Evolutionary conservation across 1,140 invertebrate species (phyloP).

Genomic region (Andricus grossulariae): DNA sequence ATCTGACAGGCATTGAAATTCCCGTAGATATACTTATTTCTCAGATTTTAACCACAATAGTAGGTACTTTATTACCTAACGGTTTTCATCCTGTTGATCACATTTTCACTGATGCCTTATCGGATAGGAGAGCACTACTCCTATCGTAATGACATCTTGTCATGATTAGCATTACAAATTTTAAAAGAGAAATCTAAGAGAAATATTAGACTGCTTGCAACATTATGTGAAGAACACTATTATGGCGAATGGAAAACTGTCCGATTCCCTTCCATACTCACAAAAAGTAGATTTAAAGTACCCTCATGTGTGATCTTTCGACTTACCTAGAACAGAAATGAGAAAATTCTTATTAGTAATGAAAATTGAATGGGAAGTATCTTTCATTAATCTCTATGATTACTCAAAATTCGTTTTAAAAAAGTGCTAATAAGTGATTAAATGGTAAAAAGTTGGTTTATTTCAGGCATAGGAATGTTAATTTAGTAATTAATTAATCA

Average conservation of each 20-base stretch:
- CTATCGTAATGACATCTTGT: slow-evolving; percentile 24
- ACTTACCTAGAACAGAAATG: not conserved
- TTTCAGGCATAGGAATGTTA: not conserved
- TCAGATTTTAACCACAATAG: not conserved
- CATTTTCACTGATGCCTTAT: slow-evolving; percentile 17
- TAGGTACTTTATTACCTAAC: slow-evolving; percentile 9
- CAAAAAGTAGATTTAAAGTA: no score
- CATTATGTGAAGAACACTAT: no score
- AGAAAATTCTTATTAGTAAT: not conserved
- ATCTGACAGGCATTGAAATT: no score
- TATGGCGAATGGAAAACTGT: no score
- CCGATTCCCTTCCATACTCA: no score
- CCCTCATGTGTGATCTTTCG: not conserved
- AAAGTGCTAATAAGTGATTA: not conserved
- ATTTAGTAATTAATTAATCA: not conserved
- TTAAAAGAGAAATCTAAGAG: no score
- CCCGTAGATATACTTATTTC: no score
- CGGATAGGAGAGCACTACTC: slow-evolving; percentile 6
- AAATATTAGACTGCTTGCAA: no score
- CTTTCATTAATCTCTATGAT: no score
- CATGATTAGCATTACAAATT: slow-evolving; percentile 25
- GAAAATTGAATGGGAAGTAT: not conserved
- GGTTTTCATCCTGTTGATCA: not conserved
- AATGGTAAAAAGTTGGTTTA: not conserved
- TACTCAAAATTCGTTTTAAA: no score